Evolutionary conservation across 2,888 invertebrate genomes (phyloP), one percentile per base, ranked within the genome.

Genomic region (Lottia scabra): DNA sequence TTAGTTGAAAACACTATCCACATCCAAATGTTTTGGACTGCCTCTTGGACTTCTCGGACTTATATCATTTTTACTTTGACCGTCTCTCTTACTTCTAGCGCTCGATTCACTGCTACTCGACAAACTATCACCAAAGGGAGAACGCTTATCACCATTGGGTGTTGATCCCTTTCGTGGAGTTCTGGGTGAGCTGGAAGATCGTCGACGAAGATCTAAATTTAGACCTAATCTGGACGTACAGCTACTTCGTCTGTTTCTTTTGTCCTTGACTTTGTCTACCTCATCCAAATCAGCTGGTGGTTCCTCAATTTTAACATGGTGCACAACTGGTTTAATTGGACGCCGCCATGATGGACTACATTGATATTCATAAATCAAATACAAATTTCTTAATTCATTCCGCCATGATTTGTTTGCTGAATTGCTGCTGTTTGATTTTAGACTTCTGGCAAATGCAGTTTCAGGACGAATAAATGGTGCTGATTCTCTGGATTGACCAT

Each of bases 321-420:
- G 73, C 0, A 70, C 63, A 2, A 66, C 26, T 13, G 56, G 73
- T 10, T 77, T 75, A 0, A 78, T 78, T 0, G 82, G 73, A 12
- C 81, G 78, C 38, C 85, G 69, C 74, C 83, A 86, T 0, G 85
- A 84, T 2, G 81, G 75, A 0, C 84, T 82, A 64, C 86, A 86
- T 73, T 87, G 86, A 71, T 80, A 83, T 65, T 86, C 82, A 72
- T 81, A 84, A 44, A 82, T 77, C 38, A 76, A 75, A 71, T 81
- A 84, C 38, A 85, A 71, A 48, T 78, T 80, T 44, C 81, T 81
- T 26, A 86, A 79, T 44, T 84, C 81, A 0, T 79, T 75, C 30
- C 83, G 68, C 84, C 85, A 85, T 65, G 72, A 81, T 10, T 74
- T 68, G n/a, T 67, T 67, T 23, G 56, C 19, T 13, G 56, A 56